Evolutionary conservation across 2,113 vertebrate genomes (phyloP), one percentile per base, ranked within the genome.

Genomic region (Hemichromis elongatus): DNA sequence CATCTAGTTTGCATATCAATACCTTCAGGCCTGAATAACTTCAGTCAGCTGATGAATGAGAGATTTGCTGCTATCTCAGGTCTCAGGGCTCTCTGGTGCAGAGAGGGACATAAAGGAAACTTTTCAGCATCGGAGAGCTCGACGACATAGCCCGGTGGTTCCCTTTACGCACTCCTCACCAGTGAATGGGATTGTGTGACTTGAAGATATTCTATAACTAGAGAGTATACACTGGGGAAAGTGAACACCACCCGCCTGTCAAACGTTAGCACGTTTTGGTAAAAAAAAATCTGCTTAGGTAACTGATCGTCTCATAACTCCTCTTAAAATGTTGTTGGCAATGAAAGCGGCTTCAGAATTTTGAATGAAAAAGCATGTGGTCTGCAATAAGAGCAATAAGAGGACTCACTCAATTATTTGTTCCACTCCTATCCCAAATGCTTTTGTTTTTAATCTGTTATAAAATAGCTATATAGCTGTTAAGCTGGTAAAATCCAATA

Each of bases 1-100:
- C 93, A 80, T 68, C 78, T 92, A 89, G 84, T 97, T 97, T 97
- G 96, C 97, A 97, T 97, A 96, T 97, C 96, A 97, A 97, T 97
- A 93, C 24, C 86, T 92, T 93, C 90, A 89, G 83, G 92, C 92
- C 86, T 97, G 96, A 97, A 97, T 97, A 96, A 93, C 90, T 90
- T 92, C 96, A 96, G 96, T 97, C 96, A 96, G 94, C 96, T 97
- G 96, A 93, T 95, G 96, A 97, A 97, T 96, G 95, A 96, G 96
- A 96, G 96, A 96, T 96, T 83, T 90, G 78, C 88, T 95, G 95
- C 94, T 94, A 95, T 96, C 96, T 95, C 94, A 88, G 90, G 93
- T 96, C 96, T 95, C 96, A 94, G 95, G 94, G 84, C 91, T 96
- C 95, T 89, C 96, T 84, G 70, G 70, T 91, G 87, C 90, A 89